Evolutionary conservation across 1,140 invertebrate genomes (phyloP), one percentile per base, ranked within the genome.

Genomic region (Bombus picipes): DNA sequence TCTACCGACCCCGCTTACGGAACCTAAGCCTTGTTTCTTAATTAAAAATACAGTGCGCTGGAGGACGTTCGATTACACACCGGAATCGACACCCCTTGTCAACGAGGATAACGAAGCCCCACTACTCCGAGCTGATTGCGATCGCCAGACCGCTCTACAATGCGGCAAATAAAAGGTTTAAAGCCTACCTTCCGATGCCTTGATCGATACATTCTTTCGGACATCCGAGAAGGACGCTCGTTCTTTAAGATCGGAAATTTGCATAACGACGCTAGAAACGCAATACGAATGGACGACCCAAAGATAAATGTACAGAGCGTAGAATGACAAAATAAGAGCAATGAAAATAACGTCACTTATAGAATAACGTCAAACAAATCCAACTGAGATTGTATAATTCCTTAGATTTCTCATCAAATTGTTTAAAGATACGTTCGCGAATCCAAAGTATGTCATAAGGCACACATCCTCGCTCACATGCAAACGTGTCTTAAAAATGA

Each of bases 21-120:
- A 2, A 12, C 37, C 28, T 87, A 83, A 53, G 81, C 59, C 73
- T 85, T 86, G 83, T 88, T 89, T 87, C 89, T 90, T 88, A 92
- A 90, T 91, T 90, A 92, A 92, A 83, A 88, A 80, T 88, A 68
- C 66, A 76, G 70, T 77, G 25, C n/a, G 25, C 43, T 37, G 25
- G 37, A 25, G n/a, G 9, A 78, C 47, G 53, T 72, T 77, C 73
- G 80, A 81, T 68, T 68, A 57, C 68, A 41, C 15, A 43, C 57
- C 25, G 70, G 15, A 77, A 84, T 72, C 78, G 84, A 22, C 59
- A 59, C 28, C 32, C 32, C 2, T 22, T 43, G 73, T 70, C 73
- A 25, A 12, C 62, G 1, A 1, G 34, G 57, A 77, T 77, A 77
- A 70, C 81, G 81, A 83, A 39, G 81, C 39, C 18, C 22, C 8